phyloP scores from a whole-genome alignment of 2,888 invertebrate genomes.

The Chymomyza procnemis region DNA sequence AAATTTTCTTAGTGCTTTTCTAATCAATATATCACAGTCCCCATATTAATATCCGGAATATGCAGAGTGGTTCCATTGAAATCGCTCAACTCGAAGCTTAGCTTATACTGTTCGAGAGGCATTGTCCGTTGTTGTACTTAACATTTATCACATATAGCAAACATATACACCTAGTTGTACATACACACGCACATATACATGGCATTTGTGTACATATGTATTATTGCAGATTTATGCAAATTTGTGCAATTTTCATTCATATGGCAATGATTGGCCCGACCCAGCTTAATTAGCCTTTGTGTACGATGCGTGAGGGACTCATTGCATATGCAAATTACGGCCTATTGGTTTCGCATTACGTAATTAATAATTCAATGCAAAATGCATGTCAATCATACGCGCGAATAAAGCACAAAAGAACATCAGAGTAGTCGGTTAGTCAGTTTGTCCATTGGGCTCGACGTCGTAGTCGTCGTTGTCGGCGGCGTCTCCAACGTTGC shows the following conservation, averaged over 20 bases:
- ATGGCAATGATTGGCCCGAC: neutral
- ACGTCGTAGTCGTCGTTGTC: constrained; percentile 6
- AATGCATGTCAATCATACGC: constrained; percentile 64
- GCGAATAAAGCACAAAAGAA: constrained; percentile 20
- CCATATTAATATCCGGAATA: too few species aligned
- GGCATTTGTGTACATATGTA: constrained; percentile 14
- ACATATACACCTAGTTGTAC: constrained; percentile 1
- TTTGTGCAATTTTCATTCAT: constrained; percentile 53
- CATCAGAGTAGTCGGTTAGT: constrained; percentile 3
- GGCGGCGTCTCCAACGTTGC: neutral
- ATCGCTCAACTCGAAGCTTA: neutral
- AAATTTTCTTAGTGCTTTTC: neutral
- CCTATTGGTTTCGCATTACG: constrained; percentile 67
- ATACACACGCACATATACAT: constrained; percentile 8
- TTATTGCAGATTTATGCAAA: constrained; percentile 40
- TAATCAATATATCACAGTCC: neutral
- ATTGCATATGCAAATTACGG: constrained; percentile 67
- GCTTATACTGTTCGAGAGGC: too few species aligned
- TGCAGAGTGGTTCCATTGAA: too few species aligned
- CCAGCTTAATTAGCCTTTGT: constrained; percentile 16
- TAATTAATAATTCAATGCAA: constrained; percentile 69
- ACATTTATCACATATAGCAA: neutral
- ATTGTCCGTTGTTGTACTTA: constrained; percentile 8
- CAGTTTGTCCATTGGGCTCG: constrained; percentile 17
- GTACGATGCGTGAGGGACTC: constrained; percentile 40